Evolutionary conservation across 1,140 invertebrate species (phyloP), one percentile per base, ranked within the genome.

Genomic region (Rhagoletis zephyria): DNA sequence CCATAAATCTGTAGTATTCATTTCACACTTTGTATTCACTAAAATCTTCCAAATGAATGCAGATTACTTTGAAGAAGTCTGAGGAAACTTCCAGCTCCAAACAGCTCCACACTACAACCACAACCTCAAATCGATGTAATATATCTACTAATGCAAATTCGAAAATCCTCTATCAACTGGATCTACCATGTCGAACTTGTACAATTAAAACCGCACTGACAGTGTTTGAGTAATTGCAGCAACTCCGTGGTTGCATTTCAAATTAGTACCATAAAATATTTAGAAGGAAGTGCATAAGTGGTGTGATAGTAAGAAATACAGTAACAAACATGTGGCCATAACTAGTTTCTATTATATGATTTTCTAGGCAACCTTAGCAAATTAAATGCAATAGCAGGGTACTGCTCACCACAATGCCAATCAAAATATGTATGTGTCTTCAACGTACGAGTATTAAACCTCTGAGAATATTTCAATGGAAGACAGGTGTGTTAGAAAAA

Each of bases 211-310:
- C 67, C 67, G 5, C 67, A 74, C 9, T 45, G 67, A 48, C 67
- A 48, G 30, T 42, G 67, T 16, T 74, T 74, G 67, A 74, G 67
- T 74, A 74, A 74, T 74, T 74, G 67, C 16, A 74, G 42, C 40
- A 45, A 9, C 64, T 40, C 19, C 10, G 40, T 30, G 40, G 64
- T 67, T 67, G 64, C 30, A 42, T 40, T 67, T 67, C 19, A 67
- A 67, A 40, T 67, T 67, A 67, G 7, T 30, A 67, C 3, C 3
- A 42, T 30, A 0, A 70, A 42, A 70, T 42, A 40, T 67, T 42
- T 9, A 40, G 30, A 40, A 67, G 64, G 4, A 40, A 67, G 19
- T 10, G 40, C 30, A 5, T 10, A 67, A 40, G 2, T 67, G 64
- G 4, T 67, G 10, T 12, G 65, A 70, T 40, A 70, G 12, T 40